Evolutionary conservation across 2,113 vertebrate genomes (phyloP).

Genomic region (Okapia johnstoni): DNA sequence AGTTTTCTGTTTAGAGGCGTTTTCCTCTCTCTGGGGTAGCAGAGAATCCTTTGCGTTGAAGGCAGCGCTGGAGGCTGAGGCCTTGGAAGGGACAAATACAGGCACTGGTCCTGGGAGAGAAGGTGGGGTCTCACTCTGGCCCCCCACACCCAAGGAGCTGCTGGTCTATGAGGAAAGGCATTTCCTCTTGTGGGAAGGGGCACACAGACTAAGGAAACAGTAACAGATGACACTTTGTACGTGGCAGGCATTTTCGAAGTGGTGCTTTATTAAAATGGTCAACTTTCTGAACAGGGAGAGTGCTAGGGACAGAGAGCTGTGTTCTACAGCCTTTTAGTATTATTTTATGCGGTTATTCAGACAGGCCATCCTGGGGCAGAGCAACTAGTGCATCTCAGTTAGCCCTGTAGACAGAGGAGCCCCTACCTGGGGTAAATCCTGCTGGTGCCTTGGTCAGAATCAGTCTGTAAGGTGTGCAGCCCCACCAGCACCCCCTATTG

Average conservation of each 20-base stretch:
- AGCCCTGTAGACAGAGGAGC: not conserved
- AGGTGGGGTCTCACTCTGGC: not conserved
- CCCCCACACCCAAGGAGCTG: accelerated
- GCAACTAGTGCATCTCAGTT: not conserved
- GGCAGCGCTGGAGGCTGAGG: not conserved
- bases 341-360: not conserved
- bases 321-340: not conserved
- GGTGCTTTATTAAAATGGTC: not conserved
- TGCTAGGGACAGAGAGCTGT: not conserved
- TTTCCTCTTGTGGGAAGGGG: not conserved
- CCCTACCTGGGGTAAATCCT: not conserved
- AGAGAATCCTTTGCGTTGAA: not conserved
- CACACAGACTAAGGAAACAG: not conserved
- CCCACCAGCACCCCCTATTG: not conserved
- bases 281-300: not conserved
- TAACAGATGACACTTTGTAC: not conserved
- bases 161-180: not conserved
- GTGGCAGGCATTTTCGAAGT: not conserved
- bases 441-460: not conserved
- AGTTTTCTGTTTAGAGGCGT: not conserved
- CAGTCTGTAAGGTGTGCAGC: not conserved
- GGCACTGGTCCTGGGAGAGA: not conserved
- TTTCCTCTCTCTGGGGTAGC: not conserved
- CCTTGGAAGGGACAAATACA: not conserved
- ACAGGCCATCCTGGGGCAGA: not conserved